Evolutionary conservation across 2,797 vertebrate genomes (phyloP).

Genomic region (Clarias platycephalus): DNA sequence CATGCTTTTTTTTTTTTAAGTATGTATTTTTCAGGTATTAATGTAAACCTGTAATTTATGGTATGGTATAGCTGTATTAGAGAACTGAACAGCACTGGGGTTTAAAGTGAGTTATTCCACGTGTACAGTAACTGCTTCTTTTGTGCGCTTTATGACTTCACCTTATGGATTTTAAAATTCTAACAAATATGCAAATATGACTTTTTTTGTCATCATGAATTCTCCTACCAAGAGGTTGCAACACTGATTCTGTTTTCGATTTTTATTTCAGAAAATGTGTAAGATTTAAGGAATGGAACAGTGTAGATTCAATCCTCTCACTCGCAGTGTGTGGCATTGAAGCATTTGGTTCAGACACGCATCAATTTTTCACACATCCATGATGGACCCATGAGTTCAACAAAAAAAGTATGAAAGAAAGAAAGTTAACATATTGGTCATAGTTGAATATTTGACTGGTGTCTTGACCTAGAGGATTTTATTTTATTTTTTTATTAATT

Average conservation of each 20-base stretch:
- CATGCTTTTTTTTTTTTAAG: not conserved
- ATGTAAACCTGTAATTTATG: not conserved
- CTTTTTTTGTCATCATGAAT: not conserved
- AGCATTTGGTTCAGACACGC: not conserved
- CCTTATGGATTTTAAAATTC: too few species aligned
- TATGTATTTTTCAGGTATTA: not conserved
- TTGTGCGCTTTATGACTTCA: not conserved
- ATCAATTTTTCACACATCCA: not conserved
- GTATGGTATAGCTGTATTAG: not conserved
- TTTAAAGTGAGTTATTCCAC: not conserved
- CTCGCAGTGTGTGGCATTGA: not conserved
- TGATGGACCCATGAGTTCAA: too few species aligned
- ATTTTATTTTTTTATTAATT: too few species aligned
- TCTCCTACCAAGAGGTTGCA: not conserved
- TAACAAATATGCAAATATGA: constrained; percentile 1
- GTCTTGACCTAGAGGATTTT: not conserved
- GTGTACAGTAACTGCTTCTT: not conserved
- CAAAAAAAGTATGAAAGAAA: not conserved
- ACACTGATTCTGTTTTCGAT: too few species aligned
- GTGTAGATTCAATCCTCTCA: too few species aligned
- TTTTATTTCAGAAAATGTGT: not conserved
- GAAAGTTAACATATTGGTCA: not conserved
- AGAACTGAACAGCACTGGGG: not conserved
- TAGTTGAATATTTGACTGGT: not conserved
- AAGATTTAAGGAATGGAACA: not conserved